Conservation (phyloP, 2,888 invertebrate genomes). For the Neria commutata region DNA sequence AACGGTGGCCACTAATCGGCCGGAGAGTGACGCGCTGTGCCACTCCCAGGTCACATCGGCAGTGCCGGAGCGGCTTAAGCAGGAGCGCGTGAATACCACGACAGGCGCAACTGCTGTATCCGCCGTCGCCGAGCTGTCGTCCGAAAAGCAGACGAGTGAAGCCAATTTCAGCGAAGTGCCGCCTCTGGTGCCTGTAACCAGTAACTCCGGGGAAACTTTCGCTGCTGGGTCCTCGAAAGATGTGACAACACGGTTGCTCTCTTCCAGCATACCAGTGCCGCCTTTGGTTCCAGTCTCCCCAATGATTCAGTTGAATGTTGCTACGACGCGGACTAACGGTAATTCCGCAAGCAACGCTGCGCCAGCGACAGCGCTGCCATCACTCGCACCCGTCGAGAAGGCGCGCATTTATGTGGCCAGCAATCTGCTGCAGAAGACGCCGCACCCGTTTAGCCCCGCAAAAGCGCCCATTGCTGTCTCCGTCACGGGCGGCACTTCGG, state of each 20-base stretch:
- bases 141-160: too few relatives aligned
- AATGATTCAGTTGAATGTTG: constrained; percentile 17
- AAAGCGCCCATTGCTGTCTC: constrained; percentile 25
- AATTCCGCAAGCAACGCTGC: not conserved
- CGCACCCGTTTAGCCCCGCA: constrained; percentile 5
- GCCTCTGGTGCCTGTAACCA: constrained; percentile 43
- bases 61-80: not conserved
- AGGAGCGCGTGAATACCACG: not conserved
- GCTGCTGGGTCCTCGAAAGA: too few relatives aligned
- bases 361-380: constrained; percentile 3
- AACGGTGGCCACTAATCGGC: not conserved
- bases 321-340: not conserved
- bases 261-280: constrained; percentile 32
- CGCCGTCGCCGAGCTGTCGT: too few relatives aligned
- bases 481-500: constrained; percentile 47
- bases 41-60: not conserved
- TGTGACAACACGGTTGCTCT: too few relatives aligned
- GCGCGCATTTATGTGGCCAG: constrained; percentile 59
- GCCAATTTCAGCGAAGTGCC: constrained; percentile 31
- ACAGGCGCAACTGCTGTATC: too few relatives aligned
- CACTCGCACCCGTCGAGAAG: constrained; percentile 40
- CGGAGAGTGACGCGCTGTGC: too few relatives aligned
- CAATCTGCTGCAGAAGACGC: constrained; percentile 47
- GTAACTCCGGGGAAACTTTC: too few relatives aligned
- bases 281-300: constrained; percentile 35